Percentiles rank a stretch among this genome's conserved stretches.
Evolutionary conservation across 2,113 vertebrate genomes (phyloP).

Genomic region (Melanostigma gelatinosum): DNA sequence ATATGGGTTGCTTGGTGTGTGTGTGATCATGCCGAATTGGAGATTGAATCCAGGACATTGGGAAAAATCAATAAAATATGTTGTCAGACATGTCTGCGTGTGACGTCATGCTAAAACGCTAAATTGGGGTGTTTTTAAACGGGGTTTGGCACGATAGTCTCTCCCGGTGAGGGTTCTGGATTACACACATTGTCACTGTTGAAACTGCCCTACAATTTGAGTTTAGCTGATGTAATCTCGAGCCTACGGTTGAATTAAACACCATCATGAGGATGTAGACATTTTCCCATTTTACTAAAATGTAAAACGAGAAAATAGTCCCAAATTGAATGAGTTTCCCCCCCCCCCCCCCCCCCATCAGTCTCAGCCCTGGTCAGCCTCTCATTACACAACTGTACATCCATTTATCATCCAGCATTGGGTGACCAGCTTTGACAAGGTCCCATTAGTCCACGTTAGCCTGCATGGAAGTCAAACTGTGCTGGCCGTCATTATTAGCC

Average conservation of each 20-base stretch:
- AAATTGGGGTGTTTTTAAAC: not conserved
- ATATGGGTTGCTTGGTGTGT: fast-evolving
- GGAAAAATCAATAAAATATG: fast-evolving
- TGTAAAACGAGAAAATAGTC: not conserved
- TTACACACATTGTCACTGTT: not conserved
- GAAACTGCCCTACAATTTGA: not conserved
- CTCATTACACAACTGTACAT: not conserved
- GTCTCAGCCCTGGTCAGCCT: not conserved
- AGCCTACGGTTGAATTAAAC: not conserved
- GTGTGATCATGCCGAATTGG: not conserved
- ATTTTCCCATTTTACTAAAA: not conserved
- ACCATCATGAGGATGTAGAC: not conserved
- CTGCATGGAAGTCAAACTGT: not conserved
- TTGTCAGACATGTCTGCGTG: not conserved
- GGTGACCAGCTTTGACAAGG: constrained; percentile 31
- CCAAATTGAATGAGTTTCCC: not conserved
- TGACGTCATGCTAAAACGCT: fast-evolving
- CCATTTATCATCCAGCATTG: constrained; percentile 10
- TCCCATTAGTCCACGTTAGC: constrained; percentile 15
- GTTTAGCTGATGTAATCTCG: not conserved
- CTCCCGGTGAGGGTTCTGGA: not conserved
- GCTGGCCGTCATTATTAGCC: not conserved
- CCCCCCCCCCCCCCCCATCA: no score
- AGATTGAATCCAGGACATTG: fast-evolving
- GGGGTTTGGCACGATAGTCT: constrained; percentile 2